Evolutionary conservation across 2,113 vertebrate species (phyloP).

Genomic region (Eolophus roseicapilla): DNA sequence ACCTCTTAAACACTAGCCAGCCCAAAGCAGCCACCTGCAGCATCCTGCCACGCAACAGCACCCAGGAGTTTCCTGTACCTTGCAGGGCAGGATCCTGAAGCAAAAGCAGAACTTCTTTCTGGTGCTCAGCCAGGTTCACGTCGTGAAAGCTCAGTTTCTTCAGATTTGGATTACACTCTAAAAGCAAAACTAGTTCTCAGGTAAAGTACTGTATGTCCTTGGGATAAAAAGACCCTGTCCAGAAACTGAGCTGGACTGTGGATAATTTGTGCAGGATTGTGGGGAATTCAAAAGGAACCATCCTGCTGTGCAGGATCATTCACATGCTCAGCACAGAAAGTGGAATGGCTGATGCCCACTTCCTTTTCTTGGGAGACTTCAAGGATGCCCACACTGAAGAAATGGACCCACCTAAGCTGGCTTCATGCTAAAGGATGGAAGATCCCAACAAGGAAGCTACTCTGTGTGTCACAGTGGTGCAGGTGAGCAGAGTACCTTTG

Average conservation of each 20-base stretch:
- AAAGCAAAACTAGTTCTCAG: conserved; percentile 12
- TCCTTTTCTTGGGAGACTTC: neutral
- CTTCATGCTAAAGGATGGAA: neutral
- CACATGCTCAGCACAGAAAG: neutral
- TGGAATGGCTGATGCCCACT: neutral
- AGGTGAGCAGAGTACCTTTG: conserved; percentile 68
- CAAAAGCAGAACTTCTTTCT: conserved; percentile 81
- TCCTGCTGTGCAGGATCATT: neutral
- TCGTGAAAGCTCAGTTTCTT: conserved; percentile 82
- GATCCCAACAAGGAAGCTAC: neutral
- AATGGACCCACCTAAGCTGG: neutral
- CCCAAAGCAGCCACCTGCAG: neutral
- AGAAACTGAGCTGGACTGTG: neutral
- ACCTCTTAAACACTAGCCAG: neutral
- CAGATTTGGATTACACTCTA: conserved; percentile 76
- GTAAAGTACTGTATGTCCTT: neutral
- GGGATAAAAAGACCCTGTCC: neutral
- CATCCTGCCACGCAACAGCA: neutral
- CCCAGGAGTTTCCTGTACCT: conserved; percentile 65
- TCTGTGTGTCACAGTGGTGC: neutral
- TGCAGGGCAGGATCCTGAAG: conserved; percentile 78
- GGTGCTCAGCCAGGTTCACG: conserved; percentile 81
- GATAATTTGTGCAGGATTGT: neutral
- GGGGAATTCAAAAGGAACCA: neutral
- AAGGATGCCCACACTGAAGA: neutral